Conservation (phyloP, 2,888 invertebrate species). For the Drosophila mettleri region DNA sequence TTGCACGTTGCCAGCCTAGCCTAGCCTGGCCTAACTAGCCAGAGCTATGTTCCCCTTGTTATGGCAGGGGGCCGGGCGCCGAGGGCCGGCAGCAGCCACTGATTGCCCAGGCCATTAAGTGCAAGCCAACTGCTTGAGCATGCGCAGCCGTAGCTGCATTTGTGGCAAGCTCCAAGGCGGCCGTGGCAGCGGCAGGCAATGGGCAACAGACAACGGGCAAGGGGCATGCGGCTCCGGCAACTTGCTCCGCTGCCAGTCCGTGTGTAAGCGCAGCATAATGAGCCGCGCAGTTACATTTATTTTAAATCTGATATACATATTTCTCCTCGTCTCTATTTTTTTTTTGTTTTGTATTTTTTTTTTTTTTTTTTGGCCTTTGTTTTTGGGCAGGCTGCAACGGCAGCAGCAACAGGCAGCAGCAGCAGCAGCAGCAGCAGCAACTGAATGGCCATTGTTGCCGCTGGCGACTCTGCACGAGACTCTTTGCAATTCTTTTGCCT, state of each 20-base stretch:
- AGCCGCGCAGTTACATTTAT: constrained; percentile 83
- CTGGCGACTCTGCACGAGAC: constrained; percentile 65
- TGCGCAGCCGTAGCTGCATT: constrained; percentile 54
- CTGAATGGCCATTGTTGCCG: constrained; percentile 79
- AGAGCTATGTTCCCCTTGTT: constrained; percentile 26
- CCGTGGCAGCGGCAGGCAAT: not conserved
- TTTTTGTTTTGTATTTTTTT: constrained; percentile 67
- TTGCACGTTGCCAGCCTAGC: constrained; percentile 5
- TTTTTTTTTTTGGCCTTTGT: constrained; percentile 77
- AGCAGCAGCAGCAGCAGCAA: constrained; percentile 55
- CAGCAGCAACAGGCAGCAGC: constrained; percentile 44
- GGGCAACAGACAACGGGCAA: too few relatives aligned
- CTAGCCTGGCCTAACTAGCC: constrained; percentile 6
- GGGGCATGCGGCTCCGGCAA: not conserved
- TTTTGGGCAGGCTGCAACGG: constrained; percentile 65
- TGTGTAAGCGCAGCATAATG: constrained; percentile 79
- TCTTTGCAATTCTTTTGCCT: constrained; percentile 58
- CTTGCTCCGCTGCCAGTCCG: constrained; percentile 28
- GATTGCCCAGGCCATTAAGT: constrained; percentile 77
- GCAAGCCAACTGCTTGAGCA: constrained; percentile 72
- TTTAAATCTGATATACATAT: constrained; percentile 83
- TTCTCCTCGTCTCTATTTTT: constrained; percentile 58
- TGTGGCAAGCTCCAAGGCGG: constrained; percentile 20
- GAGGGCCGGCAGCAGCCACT: constrained; percentile 49
- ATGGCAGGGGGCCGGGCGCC: not conserved